Evolutionary conservation across 2,888 invertebrate species (phyloP).

Genomic region (Germaria angustata): DNA sequence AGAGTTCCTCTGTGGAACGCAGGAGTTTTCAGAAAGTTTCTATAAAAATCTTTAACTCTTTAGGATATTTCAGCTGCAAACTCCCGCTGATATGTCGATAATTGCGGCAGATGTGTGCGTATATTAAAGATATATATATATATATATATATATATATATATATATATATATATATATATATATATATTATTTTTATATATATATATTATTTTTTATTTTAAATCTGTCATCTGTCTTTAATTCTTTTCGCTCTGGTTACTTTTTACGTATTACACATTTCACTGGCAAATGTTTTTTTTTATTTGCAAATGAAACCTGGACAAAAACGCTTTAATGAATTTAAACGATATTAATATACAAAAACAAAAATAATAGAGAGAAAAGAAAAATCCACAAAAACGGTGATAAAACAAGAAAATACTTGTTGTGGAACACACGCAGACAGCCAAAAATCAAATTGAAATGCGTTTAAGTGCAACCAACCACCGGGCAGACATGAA

Average conservation of each 20-base stretch:
- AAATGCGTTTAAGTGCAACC: slow-evolving; percentile 58
- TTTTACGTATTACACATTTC: not conserved
- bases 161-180: no score
- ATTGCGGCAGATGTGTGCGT: not conserved
- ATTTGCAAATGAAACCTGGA: not conserved
- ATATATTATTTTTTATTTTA: not conserved
- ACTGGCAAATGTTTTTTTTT: not conserved
- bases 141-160: no score
- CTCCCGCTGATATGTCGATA: not conserved
- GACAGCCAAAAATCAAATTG: slow-evolving; percentile 62
- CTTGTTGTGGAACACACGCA: slow-evolving; percentile 50
- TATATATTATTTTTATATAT: no score
- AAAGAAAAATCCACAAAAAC: slow-evolving; percentile 6
- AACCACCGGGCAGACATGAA: slow-evolving; percentile 59
- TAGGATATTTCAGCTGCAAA: not conserved
- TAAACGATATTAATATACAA: slow-evolving; percentile 20
- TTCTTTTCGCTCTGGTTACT: not conserved
- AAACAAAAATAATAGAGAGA: slow-evolving; percentile 1
- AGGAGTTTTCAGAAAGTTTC: no score
- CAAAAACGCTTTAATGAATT: slow-evolving; percentile 47
- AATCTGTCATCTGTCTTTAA: not conserved
- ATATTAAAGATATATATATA: not conserved
- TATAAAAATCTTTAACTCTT: no score
- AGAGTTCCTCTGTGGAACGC: no score
- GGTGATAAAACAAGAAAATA: slow-evolving; percentile 27